These are phyloP conservation scores for Agapornis roseicollis DNA, from an alignment of 2,113 vertebrate genomes.

Conservation along the genomic window DNA sequence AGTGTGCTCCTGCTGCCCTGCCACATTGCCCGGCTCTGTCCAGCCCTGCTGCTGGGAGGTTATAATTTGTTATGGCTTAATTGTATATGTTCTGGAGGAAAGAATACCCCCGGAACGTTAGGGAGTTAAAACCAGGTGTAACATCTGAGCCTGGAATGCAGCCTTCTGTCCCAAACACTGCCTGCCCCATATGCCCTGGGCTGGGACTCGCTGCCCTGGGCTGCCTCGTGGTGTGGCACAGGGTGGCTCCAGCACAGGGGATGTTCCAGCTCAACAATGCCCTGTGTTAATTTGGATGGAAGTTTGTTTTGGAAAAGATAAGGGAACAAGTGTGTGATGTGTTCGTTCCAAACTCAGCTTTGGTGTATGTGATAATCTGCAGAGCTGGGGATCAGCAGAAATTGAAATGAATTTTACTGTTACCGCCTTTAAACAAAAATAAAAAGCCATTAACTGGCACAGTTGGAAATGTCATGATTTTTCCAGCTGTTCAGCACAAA, in stretches of 20 bases:
- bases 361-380: accelerated
- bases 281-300: background rate
- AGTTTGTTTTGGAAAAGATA: background rate
- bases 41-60: background rate
- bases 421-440: background rate
- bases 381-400: background rate
- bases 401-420: background rate
- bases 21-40: background rate
- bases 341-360: background rate
- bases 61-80: background rate
- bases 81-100: background rate
- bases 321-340: background rate
- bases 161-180: background rate
- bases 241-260: background rate
- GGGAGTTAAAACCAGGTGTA: background rate
- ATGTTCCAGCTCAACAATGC: background rate
- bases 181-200: accelerated
- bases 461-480: slow-evolving; percentile 29
- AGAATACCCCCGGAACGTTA: background rate
- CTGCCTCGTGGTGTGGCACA: accelerated
- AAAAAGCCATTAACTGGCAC: background rate
- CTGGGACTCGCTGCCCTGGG: accelerated
- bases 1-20: background rate
- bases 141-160: background rate
- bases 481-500: background rate